phyloP scores from a whole-genome alignment of 2,888 invertebrate genomes.

The Sacculina carcini region DNA sequence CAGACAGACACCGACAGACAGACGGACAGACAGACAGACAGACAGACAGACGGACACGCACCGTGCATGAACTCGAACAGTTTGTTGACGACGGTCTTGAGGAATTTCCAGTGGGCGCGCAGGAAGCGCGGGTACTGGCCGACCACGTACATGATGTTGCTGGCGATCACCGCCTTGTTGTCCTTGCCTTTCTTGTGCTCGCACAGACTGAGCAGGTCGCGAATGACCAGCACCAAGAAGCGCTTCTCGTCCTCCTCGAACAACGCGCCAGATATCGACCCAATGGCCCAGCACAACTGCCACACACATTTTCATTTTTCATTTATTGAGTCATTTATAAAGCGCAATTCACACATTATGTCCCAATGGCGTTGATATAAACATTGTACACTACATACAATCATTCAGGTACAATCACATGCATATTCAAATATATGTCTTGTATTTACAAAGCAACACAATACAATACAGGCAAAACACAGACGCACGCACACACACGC shows the following conservation, averaged over 20 bases:
- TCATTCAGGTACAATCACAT: too few relatives aligned
- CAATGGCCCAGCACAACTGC: slow-evolving; percentile 91
- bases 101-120: slow-evolving; percentile 97
- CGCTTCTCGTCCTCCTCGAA: slow-evolving; percentile 97
- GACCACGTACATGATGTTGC: slow-evolving; percentile 99
- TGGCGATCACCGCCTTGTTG: slow-evolving; percentile 98
- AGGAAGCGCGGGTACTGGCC: slow-evolving; percentile 96
- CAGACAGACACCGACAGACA: background rate
- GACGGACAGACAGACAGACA: background rate
- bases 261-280: slow-evolving; percentile 96
- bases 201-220: slow-evolving; percentile 84
- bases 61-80: slow-evolving; percentile 98
- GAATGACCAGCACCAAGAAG: slow-evolving; percentile 94
- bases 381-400: too few relatives aligned
- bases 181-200: slow-evolving; percentile 97
- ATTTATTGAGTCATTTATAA: too few relatives aligned
- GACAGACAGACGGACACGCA: background rate
- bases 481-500: too few relatives aligned
- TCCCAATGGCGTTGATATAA: background rate
- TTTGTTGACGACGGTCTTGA: slow-evolving; percentile 98
- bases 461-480: too few relatives aligned
- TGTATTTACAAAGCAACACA: too few relatives aligned
- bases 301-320: too few relatives aligned
- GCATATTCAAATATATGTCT: too few relatives aligned
- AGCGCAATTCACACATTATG: background rate